Conservation (phyloP, 2,797 vertebrate genomes). For the Intellagama lesueurii region DNA sequence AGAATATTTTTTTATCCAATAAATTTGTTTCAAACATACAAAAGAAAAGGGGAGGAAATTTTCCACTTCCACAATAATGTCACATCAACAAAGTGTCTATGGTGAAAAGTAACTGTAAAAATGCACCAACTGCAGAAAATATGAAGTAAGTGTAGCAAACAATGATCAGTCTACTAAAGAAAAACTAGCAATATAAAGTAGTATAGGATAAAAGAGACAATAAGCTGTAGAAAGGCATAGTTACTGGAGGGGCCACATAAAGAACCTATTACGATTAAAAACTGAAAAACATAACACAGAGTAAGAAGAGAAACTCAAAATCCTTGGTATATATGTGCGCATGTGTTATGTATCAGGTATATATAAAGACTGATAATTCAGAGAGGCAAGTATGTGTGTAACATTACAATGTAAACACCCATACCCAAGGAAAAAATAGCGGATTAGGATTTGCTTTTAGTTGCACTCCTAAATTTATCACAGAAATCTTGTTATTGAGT, state of each 20-base stretch:
- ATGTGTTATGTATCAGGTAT: not conserved
- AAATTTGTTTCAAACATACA: constrained; percentile 71
- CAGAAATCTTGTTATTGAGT: not conserved
- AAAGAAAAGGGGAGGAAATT: constrained; percentile 61
- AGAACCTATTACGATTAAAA: not conserved
- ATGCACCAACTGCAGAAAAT: constrained; percentile 22
- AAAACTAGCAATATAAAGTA: not conserved
- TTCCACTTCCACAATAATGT: constrained; percentile 68
- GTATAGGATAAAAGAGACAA: not conserved
- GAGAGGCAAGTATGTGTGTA: not conserved
- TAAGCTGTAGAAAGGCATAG: not conserved
- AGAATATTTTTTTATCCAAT: constrained; percentile 67
- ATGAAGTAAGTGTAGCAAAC: not conserved
- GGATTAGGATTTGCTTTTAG: not conserved
- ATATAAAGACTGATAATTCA: not conserved
- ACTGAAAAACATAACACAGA: not conserved
- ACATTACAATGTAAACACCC: not conserved
- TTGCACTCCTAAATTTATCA: not conserved
- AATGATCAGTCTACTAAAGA: no score
- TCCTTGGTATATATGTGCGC: not conserved
- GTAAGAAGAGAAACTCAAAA: not conserved
- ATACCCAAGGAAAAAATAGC: not conserved
- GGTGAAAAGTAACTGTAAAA: constrained; percentile 57
- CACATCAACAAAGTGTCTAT: constrained; percentile 47
- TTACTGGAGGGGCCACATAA: not conserved